phyloP scores from a whole-genome alignment of 2,797 vertebrate species.

The Microctenopoma stevenorrisi region DNA sequence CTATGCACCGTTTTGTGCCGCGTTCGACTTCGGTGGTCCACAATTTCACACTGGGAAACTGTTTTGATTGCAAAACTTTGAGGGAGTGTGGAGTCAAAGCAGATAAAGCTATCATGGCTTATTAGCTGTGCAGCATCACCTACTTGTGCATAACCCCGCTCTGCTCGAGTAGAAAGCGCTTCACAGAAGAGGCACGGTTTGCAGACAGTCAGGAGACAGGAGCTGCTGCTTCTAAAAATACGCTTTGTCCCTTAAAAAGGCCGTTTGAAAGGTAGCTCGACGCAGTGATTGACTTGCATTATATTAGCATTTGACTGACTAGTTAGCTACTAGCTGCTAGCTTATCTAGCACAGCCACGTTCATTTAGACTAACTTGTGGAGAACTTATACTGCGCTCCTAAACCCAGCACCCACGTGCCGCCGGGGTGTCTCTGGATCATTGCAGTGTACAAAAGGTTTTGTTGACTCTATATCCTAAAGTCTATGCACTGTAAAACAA shows the following conservation, averaged over 20 bases:
- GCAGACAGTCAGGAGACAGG: background rate
- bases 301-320: background rate
- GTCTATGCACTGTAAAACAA: background rate
- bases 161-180: background rate
- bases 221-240: background rate
- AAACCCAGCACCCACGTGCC: too few species aligned
- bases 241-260: background rate
- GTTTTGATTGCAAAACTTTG: background rate
- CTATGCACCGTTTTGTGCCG: background rate
- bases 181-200: background rate
- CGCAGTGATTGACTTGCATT: background rate
- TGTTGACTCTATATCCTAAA: background rate
- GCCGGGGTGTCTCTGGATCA: background rate
- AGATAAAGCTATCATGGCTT: background rate
- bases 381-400: too few species aligned
- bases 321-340: background rate
- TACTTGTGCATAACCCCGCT: background rate
- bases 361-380: too few species aligned
- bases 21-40: background rate
- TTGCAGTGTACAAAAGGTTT: background rate
- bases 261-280: background rate
- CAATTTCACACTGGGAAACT: background rate
- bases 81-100: background rate
- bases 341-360: background rate
- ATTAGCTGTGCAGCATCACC: background rate